Conservation (phyloP, 1,140 invertebrate species). For the Cherax destructor region DNA sequence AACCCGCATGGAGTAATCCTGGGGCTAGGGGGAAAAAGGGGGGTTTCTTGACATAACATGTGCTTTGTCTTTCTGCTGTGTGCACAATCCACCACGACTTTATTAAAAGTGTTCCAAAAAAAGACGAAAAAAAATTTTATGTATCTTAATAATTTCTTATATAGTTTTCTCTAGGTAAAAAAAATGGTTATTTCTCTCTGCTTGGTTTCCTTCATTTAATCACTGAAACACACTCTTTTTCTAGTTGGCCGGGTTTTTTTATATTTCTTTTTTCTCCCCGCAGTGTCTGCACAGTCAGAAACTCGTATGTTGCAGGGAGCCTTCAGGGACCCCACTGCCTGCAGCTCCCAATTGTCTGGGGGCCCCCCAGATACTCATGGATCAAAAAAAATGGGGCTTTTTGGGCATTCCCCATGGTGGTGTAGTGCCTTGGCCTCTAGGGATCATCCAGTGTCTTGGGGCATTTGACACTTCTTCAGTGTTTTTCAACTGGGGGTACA, state of each 20-base stretch:
- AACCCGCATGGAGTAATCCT: neutral
- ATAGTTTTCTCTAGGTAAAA: constrained; percentile 29
- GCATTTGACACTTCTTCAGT: neutral
- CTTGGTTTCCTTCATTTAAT: constrained; percentile 1
- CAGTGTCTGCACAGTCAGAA: neutral
- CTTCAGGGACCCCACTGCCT: neutral
- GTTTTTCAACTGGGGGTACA: neutral
- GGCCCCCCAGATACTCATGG: neutral
- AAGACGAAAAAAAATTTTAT: constrained; percentile 45
- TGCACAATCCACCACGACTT: constrained; percentile 53
- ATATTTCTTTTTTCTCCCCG: neutral
- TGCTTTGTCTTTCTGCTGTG: constrained; percentile 39
- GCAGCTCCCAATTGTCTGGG: neutral
- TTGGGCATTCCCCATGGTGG: constrained; percentile 1
- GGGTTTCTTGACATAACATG: constrained; percentile 43
- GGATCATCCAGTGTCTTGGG: neutral
- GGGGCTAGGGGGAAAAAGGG: constrained; percentile 20
- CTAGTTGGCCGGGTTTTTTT: constrained; percentile 9
- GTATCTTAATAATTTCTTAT: constrained; percentile 40
- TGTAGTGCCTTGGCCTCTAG: constrained; percentile 11
- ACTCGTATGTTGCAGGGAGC: neutral
- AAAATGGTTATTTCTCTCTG: constrained; percentile 8
- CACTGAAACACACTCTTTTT: constrained; percentile 16
- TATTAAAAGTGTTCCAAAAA: constrained; percentile 47
- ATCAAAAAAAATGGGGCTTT: neutral